A percentile compares a stretch with the other conserved stretches of the same genome.
These are phyloP conservation scores for Clamator glandarius DNA, from an alignment of 2,797 vertebrate genomes.

Conservation along the genomic window DNA sequence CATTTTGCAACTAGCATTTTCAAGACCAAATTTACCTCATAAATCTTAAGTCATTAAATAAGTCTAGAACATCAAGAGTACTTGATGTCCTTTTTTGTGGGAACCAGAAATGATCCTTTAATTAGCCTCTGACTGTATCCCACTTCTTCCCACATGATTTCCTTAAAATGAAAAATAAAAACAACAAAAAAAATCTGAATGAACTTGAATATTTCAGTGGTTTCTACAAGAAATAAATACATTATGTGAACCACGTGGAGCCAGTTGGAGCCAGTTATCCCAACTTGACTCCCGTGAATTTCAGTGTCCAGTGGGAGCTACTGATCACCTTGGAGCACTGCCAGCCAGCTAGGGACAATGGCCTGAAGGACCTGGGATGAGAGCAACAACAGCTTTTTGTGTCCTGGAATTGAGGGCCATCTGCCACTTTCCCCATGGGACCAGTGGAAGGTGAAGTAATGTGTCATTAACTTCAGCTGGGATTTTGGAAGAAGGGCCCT, in stretches of 20 bases:
- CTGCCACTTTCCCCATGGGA: too few species aligned
- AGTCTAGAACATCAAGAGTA: not conserved
- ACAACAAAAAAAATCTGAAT: too few species aligned
- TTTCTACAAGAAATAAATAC: not conserved
- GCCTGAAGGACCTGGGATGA: not conserved
- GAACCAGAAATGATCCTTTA: not conserved
- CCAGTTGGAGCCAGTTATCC: not conserved
- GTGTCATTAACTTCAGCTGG: not conserved
- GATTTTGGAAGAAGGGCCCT: not conserved
- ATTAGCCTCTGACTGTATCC: not conserved
- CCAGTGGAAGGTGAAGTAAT: not conserved
- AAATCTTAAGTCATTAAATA: not conserved
- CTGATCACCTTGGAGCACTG: rapidly evolving
- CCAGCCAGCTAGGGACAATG: rapidly evolving
- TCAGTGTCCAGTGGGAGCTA: rapidly evolving
- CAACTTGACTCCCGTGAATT: rapidly evolving
- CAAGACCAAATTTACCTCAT: not conserved
- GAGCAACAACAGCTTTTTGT: not conserved
- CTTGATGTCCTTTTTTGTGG: not conserved
- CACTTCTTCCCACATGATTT: not conserved
- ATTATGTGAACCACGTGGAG: not conserved
- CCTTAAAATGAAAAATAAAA: too few species aligned
- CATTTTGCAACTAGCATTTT: not conserved
- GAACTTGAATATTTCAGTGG: not conserved
- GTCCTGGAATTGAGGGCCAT: too few species aligned